phyloP scores from a whole-genome alignment of 1,140 invertebrate species.

The Cherax destructor region DNA sequence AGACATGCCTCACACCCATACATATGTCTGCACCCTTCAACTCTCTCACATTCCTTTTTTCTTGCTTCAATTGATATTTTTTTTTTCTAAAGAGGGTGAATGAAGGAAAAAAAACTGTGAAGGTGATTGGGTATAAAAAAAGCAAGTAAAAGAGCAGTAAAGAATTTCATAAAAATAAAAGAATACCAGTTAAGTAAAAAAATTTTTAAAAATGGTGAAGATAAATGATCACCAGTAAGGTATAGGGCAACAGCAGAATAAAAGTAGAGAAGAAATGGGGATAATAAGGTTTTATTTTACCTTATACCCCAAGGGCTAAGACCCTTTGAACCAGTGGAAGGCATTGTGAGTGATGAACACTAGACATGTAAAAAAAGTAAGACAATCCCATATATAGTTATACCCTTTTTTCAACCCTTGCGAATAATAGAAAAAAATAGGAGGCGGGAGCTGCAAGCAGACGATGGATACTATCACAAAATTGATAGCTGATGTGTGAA shows the following conservation, averaged over 20 bases:
- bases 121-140: too few relatives aligned
- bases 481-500: slow-evolving; percentile 81
- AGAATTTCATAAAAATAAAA: too few relatives aligned
- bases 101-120: too few relatives aligned
- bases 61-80: too few relatives aligned
- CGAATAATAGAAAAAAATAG: slow-evolving; percentile 78
- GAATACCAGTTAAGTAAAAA: too few relatives aligned
- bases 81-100: too few relatives aligned
- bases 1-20: too few relatives aligned
- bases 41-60: too few relatives aligned
- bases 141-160: too few relatives aligned
- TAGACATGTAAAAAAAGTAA: slow-evolving; percentile 78
- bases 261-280: background rate
- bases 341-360: slow-evolving; percentile 79
- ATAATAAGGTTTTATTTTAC: slow-evolving; percentile 17
- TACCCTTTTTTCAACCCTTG: slow-evolving; percentile 74
- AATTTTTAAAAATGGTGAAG: too few relatives aligned
- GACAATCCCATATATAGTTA: slow-evolving; percentile 77
- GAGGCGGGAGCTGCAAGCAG: slow-evolving; percentile 80
- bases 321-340: slow-evolving; percentile 79
- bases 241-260: background rate
- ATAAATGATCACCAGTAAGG: too few relatives aligned
- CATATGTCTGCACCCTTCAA: too few relatives aligned
- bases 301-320: slow-evolving; percentile 76
- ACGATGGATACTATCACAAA: slow-evolving; percentile 80